Evolutionary conservation across 92 coral and sea anemone species (phyloP).

Genomic region (Zoanthus gigantus): DNA sequence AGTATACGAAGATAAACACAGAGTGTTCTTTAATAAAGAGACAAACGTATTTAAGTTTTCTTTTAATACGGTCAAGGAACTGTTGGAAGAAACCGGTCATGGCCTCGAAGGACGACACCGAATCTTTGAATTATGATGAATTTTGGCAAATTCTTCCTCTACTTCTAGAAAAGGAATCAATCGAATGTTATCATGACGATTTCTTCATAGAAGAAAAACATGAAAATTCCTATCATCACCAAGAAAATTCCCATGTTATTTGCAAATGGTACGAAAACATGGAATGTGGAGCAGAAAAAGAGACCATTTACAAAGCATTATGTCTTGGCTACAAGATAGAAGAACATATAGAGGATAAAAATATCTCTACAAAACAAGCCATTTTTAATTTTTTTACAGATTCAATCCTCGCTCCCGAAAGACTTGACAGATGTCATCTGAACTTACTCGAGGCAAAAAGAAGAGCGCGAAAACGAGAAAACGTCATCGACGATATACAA

Average conservation of each 20-base stretch:
- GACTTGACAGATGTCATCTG: neutral
- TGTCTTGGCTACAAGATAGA: neutral
- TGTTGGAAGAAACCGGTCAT: neutral
- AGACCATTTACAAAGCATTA: neutral
- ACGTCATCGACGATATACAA: neutral
- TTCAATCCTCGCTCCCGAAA: constrained; percentile 4
- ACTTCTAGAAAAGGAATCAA: no score
- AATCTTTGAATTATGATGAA: neutral
- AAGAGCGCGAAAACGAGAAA: neutral
- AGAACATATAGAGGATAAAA: neutral
- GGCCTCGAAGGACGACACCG: neutral
- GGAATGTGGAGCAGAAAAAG: no score
- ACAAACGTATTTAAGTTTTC: constrained; percentile 12
- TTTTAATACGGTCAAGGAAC: neutral
- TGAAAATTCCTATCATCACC: no score
- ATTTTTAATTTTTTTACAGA: neutral
- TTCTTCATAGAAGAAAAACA: neutral
- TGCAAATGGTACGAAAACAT: neutral
- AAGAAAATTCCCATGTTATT: neutral
- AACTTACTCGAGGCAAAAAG: neutral
- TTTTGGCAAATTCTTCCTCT: neutral
- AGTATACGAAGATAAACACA: neutral
- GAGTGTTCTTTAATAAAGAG: neutral
- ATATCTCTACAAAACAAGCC: neutral
- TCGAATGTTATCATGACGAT: neutral